These are phyloP conservation scores for Echeneis naucrates DNA, from an alignment of 2,797 vertebrate species.

Conservation along the genomic window DNA sequence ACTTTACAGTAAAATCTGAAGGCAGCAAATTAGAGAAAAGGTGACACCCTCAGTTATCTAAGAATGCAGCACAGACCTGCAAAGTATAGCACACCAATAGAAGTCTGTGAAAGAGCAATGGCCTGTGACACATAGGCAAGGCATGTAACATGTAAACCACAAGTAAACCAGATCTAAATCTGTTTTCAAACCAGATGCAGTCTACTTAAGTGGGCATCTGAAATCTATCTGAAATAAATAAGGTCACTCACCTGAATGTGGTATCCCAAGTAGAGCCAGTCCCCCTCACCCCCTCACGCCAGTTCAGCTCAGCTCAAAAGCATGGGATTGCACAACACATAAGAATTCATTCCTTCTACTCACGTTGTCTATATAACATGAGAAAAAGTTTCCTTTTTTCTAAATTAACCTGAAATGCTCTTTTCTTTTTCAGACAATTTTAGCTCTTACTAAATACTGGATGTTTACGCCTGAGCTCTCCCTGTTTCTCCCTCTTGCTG, in stretches of 20 bases:
- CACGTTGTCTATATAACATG: slow-evolving; percentile 58
- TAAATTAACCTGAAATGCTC: slow-evolving; percentile 30
- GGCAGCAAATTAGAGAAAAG: slow-evolving; percentile 24
- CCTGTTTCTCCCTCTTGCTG: slow-evolving; percentile 62
- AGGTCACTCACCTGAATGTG: slow-evolving; percentile 80
- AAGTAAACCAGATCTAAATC: slow-evolving; percentile 27
- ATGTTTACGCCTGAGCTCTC: slow-evolving; percentile 75
- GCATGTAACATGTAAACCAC: slow-evolving; percentile 70
- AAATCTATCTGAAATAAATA: slow-evolving; percentile 8
- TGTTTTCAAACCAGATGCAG: slow-evolving; percentile 20
- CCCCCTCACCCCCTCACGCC: slow-evolving; percentile 37
- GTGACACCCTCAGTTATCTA: slow-evolving; percentile 54
- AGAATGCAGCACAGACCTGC: slow-evolving; percentile 70
- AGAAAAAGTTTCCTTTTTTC: slow-evolving; percentile 43
- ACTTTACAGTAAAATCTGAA: slow-evolving; percentile 3
- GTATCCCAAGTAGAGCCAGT: slow-evolving; percentile 61
- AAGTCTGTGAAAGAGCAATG: slow-evolving; percentile 55
- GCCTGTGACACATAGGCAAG: slow-evolving; percentile 75
- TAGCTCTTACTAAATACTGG: slow-evolving; percentile 47
- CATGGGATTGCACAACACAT: slow-evolving; percentile 80
- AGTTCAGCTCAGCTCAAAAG: slow-evolving; percentile 66
- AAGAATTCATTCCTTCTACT: slow-evolving; percentile 64
- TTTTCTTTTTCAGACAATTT: slow-evolving; percentile 22
- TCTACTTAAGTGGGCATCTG: not conserved
- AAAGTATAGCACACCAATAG: slow-evolving; percentile 61